Evolutionary conservation across 2,797 vertebrate species (phyloP), one percentile per base, ranked within the genome.

Genomic region (Lepilemur ruficaudatus): DNA sequence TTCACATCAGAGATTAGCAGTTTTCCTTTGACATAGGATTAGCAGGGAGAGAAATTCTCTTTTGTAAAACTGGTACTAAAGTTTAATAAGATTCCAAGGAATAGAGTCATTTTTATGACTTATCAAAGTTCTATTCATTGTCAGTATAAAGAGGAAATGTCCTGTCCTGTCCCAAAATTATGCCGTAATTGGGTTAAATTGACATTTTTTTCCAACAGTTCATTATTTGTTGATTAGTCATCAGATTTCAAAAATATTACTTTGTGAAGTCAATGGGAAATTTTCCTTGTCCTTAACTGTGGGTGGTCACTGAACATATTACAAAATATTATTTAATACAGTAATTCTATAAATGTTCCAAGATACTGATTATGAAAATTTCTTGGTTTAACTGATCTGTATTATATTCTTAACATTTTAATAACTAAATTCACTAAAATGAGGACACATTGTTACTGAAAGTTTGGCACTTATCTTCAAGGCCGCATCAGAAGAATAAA

Each of bases 191-290:
- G 63, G 59, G 41, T 86, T 95, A 91, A 93, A 86, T 15, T 65
- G 59, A 95, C 22, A 30, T 86, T 97, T 95, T 95, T 38, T 13
- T 6, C 15, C 18, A 94, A 80, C 8, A 87, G 18, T 83, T 94
- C 48, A 67, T 95, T 91, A 95, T 95, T 94, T 93, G 69, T 95
- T 92, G 69, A 85, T 93, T 93, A 95, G 69, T 96, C 38, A 76
- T 89, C 46, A 89, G 0, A 83, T 91, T 75, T 89, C 6, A 70
- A 92, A 96, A 89, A 95, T 85, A 76, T 28, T 92, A 76, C 85
- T 88, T 90, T 86, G 3, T 93, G 59, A 94, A 82, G 28, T 63
- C 46, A 94, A 1, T 93, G 82, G 28, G 86, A 95, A 93, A 88
- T 65, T 82, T 32, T 79, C n/a, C 43, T 72, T 88, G 20, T 93